Base-by-base conservation (phyloP, 2,888 invertebrate genomes). In the Nycteola revayana region DNA sequence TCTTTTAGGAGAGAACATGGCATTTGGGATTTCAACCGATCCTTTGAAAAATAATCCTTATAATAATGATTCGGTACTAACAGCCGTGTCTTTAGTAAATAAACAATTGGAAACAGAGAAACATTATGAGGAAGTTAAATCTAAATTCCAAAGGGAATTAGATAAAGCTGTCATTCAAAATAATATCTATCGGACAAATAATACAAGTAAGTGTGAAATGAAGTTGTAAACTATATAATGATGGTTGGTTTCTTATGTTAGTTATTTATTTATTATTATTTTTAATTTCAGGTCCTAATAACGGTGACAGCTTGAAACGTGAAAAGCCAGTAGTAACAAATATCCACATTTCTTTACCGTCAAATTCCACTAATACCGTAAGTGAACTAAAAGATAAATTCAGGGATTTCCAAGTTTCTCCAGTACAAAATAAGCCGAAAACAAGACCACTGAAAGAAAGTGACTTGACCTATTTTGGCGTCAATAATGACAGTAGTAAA, bases 1-100 rank as follows among this genome's bases (percentile, higher is more conserved):
- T 82, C 92, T 93, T 67, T 83, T 94, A 59, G 94, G 93, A 31
- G 93, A 93, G 69, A 92, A 92, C 72, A 89, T 91, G 63, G 89
- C 82, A 39, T 76, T 87, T 73, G 84, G 87, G 73, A 43, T 50
- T 24, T 42, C 58, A 28, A 53, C 57, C 47, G 60, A 67, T 50
- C 37, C 55, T 42, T 36, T 42, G 30, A 60, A 54, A 30, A 58
- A 65, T 40, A 59, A 59, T 42, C 39, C 50, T 28, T 35, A 42
- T 22, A 54, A 51, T 36, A 55, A 51, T 36, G 59, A 63, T 20
- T 42, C 49, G 39, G 67, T 65, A 30, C 55, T 69, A 29, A 72
- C 75, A 35, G 81, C 79, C 37, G 79, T 85, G 36, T 76, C 81
- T 18, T 54, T 85, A 25, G 82, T 86, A 42, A 87, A 86, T 56